Conservation (phyloP, 2,113 vertebrate species). For the Leptosomus discolor region DNA sequence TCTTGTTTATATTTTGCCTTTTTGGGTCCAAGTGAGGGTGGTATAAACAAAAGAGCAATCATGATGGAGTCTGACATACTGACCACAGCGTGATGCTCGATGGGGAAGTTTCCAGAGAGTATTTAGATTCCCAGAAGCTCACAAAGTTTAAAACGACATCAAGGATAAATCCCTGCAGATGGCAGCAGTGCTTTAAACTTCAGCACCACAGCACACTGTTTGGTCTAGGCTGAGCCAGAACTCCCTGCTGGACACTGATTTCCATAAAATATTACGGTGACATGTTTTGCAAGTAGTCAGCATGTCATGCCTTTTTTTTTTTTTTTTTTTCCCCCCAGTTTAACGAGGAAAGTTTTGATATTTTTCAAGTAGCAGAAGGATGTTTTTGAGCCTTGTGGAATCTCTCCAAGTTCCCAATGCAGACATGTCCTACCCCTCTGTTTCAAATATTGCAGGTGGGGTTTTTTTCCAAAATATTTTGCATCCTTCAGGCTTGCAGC, state of each 20-base stretch:
- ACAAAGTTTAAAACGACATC: background rate
- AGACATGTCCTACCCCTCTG: background rate
- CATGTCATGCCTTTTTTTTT: background rate
- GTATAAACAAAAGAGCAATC: background rate
- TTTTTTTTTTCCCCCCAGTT: background rate
- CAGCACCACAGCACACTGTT: background rate
- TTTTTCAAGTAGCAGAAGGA: background rate
- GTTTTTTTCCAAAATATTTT: background rate
- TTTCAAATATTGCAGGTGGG: background rate
- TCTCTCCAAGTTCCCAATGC: background rate
- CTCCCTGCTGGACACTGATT: background rate
- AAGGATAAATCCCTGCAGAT: slow-evolving; percentile 67
- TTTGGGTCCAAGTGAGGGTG: background rate
- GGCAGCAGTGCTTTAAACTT: slow-evolving; percentile 75
- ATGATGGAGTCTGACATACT: fast-evolving
- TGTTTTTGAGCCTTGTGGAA: background rate
- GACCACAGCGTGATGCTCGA: background rate
- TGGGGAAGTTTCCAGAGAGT: background rate
- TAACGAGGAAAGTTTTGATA: background rate
- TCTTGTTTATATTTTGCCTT: background rate
- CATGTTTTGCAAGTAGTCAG: background rate
- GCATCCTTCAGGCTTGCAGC: background rate
- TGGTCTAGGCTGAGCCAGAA: background rate
- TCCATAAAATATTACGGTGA: background rate
- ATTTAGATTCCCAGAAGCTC: background rate